Percentiles rank a stretch among this genome's conserved stretches.
Conservation (phyloP, 2,888 invertebrate genomes). For the Acrocyrtus sp. region DNA sequence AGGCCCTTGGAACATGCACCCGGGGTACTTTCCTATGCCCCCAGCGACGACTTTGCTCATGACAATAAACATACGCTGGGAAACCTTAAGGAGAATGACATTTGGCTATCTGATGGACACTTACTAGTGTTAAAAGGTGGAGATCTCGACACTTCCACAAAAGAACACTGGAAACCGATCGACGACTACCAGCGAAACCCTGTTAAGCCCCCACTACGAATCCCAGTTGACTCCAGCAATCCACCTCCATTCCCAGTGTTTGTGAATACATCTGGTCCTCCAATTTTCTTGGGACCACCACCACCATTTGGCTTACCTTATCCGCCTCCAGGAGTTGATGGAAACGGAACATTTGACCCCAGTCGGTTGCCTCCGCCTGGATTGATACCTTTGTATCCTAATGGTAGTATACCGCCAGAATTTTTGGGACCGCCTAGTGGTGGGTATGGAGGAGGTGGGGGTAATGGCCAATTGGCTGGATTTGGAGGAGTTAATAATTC, state of each 20-base stretch:
- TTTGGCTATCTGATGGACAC: conserved; percentile 91
- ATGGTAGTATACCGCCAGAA: conserved; percentile 61
- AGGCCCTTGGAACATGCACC: conserved; percentile 74
- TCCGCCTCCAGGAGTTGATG: conserved; percentile 66
- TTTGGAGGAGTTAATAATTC: conserved; percentile 71
- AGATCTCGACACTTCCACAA: conserved; percentile 66
- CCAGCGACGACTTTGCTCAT: conserved; percentile 82
- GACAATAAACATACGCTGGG: conserved; percentile 84
- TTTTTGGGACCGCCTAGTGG: conserved; percentile 54
- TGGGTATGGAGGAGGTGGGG: conserved; percentile 30
- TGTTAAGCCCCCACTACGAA: conserved; percentile 78
- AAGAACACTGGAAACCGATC: conserved; percentile 79
- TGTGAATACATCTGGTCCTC: conserved; percentile 84
- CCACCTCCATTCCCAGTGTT: conserved; percentile 95
- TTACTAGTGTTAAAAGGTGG: conserved; percentile 85
- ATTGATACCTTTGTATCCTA: conserved; percentile 59
- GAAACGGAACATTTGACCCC: conserved; percentile 61
- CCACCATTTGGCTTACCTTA: conserved; percentile 74
- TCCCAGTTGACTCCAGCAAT: conserved; percentile 80
- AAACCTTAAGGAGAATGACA: conserved; percentile 84
- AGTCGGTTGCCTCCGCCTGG: conserved; percentile 62
- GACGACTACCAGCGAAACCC: conserved; percentile 85
- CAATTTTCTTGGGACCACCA: conserved; percentile 84
- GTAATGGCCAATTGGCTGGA: conserved; percentile 9
- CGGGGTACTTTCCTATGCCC: conserved; percentile 83